Conservation (phyloP, 2,888 invertebrate genomes). For the Ommatoiulus sabulosus region DNA sequence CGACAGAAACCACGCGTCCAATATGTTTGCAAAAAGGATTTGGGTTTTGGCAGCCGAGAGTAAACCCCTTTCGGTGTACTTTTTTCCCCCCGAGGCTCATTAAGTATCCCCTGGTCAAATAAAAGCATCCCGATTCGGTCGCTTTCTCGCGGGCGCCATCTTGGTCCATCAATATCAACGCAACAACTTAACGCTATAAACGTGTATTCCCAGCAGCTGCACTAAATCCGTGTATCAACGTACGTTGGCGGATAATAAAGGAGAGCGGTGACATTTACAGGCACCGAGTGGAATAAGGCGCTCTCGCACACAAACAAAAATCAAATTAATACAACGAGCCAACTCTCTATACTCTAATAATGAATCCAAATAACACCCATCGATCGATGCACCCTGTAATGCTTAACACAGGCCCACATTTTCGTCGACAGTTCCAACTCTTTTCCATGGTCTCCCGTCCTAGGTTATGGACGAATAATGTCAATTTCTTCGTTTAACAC, state of each 20-base stretch:
- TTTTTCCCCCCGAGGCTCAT: background rate
- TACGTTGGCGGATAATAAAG: background rate
- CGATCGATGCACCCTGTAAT: background rate
- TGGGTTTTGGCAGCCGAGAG: background rate
- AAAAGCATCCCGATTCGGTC: background rate
- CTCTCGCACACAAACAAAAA: background rate
- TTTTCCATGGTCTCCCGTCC: too few species aligned
- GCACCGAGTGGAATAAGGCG: background rate
- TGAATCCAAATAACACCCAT: background rate
- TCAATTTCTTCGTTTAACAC: too few species aligned
- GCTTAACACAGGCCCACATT: background rate
- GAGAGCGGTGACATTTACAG: constrained; percentile 3
- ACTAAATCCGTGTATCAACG: background rate
- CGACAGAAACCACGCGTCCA: background rate
- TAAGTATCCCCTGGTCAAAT: background rate
- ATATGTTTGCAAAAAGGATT: background rate
- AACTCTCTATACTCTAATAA: too few species aligned
- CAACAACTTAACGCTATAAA: constrained; percentile 28
- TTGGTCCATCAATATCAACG: constrained; percentile 22
- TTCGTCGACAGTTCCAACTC: background rate
- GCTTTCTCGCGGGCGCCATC: background rate
- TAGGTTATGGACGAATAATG: too few species aligned
- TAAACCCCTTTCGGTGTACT: background rate
- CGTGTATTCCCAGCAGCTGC: constrained; percentile 34
- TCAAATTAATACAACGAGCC: background rate